phyloP scores from a whole-genome alignment of 2,888 invertebrate genomes.

The Dynastes hyllus region DNA sequence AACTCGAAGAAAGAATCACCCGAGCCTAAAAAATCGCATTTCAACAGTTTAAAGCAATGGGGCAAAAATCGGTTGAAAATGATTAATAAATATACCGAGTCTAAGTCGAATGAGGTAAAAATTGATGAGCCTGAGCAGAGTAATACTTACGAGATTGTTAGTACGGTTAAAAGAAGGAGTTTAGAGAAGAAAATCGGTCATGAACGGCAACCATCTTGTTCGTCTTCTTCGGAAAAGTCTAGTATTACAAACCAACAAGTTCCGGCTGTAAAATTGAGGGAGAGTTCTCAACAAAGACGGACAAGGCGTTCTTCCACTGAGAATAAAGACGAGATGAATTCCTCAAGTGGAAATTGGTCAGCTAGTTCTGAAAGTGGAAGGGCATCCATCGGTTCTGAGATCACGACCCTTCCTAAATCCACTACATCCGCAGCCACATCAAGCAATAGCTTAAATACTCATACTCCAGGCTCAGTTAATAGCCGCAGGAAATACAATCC shows the following conservation, averaged over 20 bases:
- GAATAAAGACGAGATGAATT: conserved; percentile 87
- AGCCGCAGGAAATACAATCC: conserved; percentile 78
- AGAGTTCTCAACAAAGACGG: conserved; percentile 82
- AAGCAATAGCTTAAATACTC: conserved; percentile 79
- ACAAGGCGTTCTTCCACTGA: conserved; percentile 76
- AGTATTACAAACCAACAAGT: conserved; percentile 75
- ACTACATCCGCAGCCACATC: conserved; percentile 80
- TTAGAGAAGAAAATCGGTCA: conserved; percentile 79
- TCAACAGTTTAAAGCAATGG: conserved; percentile 90
- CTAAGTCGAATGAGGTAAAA: conserved; percentile 72
- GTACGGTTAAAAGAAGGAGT: conserved; percentile 75
- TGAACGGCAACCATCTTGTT: conserved; percentile 80
- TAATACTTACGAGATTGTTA: conserved; percentile 79
- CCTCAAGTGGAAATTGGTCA: conserved; percentile 96
- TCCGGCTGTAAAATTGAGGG: conserved; percentile 82
- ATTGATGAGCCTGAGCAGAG: conserved; percentile 78
- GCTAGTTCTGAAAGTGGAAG: conserved; percentile 93
- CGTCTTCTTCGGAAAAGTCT: conserved; percentile 83
- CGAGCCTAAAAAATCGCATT: conserved; percentile 80
- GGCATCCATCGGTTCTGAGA: conserved; percentile 89
- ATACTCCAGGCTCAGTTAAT: conserved; percentile 80
- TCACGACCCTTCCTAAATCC: conserved; percentile 82
- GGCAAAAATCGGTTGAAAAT: conserved; percentile 85
- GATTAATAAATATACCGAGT: conserved; percentile 79
- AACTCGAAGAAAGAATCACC: conserved; percentile 77